A percentile compares a stretch with the other conserved stretches of the same genome.
Evolutionary conservation across 2,113 vertebrate genomes (phyloP).

Genomic region (Brachyistius frenatus): DNA sequence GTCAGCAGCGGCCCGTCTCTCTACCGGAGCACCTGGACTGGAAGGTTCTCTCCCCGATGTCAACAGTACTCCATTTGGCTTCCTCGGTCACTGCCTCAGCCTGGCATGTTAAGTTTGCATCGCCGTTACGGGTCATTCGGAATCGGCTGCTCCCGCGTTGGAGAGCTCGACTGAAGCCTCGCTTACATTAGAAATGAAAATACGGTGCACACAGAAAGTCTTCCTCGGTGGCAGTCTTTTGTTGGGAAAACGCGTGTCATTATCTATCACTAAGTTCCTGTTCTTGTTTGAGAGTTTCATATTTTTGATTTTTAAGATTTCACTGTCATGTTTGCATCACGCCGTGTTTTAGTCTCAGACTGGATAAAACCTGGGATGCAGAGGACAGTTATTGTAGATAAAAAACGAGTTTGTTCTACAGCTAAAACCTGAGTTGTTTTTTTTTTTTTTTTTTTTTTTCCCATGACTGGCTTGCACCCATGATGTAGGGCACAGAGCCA

Average conservation of each 20-base stretch:
- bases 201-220: slow-evolving; percentile 51
- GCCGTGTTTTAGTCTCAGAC: slow-evolving; percentile 51
- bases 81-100: slow-evolving; percentile 70
- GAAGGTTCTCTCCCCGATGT: slow-evolving; percentile 63
- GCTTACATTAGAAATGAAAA: slow-evolving; percentile 49
- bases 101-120: slow-evolving; percentile 68
- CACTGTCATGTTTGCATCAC: slow-evolving; percentile 63
- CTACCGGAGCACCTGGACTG: slow-evolving; percentile 42
- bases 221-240: slow-evolving; percentile 61
- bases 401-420: slow-evolving; percentile 47
- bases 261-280: slow-evolving; percentile 47
- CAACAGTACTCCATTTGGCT: slow-evolving; percentile 69
- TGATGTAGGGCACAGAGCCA: slow-evolving; percentile 41
- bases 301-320: slow-evolving; percentile 47
- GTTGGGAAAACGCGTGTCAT: slow-evolving; percentile 55
- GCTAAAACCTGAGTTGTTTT: slow-evolving; percentile 56
- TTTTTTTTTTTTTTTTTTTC: slow-evolving; percentile 62
- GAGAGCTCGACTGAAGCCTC: slow-evolving; percentile 51
- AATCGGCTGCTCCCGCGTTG: slow-evolving; percentile 52
- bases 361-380: slow-evolving; percentile 39
- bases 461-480: slow-evolving; percentile 53
- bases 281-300: slow-evolving; percentile 61
- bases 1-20: slow-evolving; percentile 39
- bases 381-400: slow-evolving; percentile 43
- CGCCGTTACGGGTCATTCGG: slow-evolving; percentile 57